Evolutionary conservation across 2,797 vertebrate genomes (phyloP), one percentile per base, ranked within the genome.

Genomic region (Alauda arvensis): DNA sequence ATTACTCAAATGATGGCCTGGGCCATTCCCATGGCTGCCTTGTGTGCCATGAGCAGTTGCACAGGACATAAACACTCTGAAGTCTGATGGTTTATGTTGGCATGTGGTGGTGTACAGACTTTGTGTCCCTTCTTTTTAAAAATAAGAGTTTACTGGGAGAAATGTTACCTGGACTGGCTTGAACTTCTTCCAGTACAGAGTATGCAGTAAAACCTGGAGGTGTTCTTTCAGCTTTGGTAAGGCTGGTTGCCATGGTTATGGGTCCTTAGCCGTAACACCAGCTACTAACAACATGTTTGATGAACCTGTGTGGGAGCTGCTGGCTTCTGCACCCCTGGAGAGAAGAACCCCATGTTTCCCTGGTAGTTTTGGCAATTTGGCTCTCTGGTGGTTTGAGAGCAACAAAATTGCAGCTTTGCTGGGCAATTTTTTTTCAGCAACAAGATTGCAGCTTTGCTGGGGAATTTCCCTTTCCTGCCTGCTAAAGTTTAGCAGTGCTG

Each of bases 261-360:
- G 19, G n/a, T 70, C 28, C 25, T 87, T 56, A 37, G 37, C 33
- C 10, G 1, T 62, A 33, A 5, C 9, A 14, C 4, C 31, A 77
- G 14, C 67, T 83, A 8, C 43, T 48, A 25, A 19, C 28, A 33
- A 24, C 5, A 1, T 14, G 3, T 24, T 60, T 46, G 31, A 21
- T 61, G 23, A 40, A n/a, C 21, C 21, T 34, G 4, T 4, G 0
- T 25, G 15, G 24, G 39, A 61, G 12, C 25, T 55, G 25, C 51
- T 34, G 63, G 3, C 6, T 57, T 43, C 8, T 51, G n/a, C 9
- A 3, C 7, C 33, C 63, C 42, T 77, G 57, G 18, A 67, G 46
- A 19, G 39, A 16, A 31, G 52, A 66, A 10, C 7, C 9, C 10
- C 3, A 0, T 21, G 10, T 49, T 67, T 59, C 6, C 1, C 0